Evolutionary conservation across 1,140 invertebrate genomes (phyloP).

Genomic region (Leptoteleia sp.): DNA sequence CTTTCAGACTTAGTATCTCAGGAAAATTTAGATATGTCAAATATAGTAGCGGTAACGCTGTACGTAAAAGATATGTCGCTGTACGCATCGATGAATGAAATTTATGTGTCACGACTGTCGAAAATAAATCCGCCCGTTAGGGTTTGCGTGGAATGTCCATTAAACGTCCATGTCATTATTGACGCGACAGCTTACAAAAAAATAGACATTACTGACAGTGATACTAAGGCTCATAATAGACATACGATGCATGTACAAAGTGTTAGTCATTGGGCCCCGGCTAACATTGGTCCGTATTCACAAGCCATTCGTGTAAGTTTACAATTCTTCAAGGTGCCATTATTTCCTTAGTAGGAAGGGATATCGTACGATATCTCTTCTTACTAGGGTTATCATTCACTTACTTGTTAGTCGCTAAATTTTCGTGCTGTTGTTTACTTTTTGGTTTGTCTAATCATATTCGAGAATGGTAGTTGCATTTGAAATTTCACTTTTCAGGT

Average conservation of each 20-base stretch:
- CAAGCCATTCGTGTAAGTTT: conserved; percentile 89
- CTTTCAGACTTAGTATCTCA: conserved; percentile 82
- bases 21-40: conserved; percentile 83
- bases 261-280: conserved; percentile 97
- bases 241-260: conserved; percentile 96
- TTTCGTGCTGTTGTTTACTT: too few species aligned
- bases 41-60: conserved; percentile 90
- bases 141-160: conserved; percentile 91
- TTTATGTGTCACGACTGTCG: conserved; percentile 88
- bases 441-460: conserved; percentile 12
- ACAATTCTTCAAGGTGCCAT: too few species aligned
- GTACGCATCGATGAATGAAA: conserved; percentile 88
- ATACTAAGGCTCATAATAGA: conserved; percentile 79
- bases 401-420: too few species aligned
- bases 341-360: too few species aligned
- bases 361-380: too few species aligned
- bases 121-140: conserved; percentile 93
- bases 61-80: conserved; percentile 91
- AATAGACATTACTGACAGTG: conserved; percentile 71
- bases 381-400: too few species aligned
- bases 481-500: conserved; percentile 81
- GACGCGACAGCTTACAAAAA: conserved; percentile 88
- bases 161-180: conserved; percentile 88
- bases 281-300: conserved; percentile 97
- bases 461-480: too few species aligned